These are phyloP conservation scores for Baronia brevicornis DNA, from an alignment of 2,888 invertebrate genomes.

Conservation along the genomic window DNA sequence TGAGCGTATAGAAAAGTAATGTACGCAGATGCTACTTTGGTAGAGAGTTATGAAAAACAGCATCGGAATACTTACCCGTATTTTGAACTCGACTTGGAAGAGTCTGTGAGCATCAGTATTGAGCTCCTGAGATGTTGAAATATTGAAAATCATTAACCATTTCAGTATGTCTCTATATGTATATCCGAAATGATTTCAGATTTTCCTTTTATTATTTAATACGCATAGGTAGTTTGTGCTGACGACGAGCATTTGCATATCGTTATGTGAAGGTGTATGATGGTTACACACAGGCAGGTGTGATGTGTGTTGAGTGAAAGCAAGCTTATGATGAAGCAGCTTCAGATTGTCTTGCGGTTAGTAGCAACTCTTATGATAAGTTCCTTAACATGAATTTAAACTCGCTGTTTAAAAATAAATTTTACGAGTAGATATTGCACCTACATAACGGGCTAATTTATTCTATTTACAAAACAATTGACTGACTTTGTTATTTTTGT, in stretches of 20 bases:
- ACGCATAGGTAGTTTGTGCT: neutral
- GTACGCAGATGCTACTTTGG: slow-evolving; percentile 30
- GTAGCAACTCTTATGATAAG: slow-evolving; percentile 3
- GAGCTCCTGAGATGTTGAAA: slow-evolving; percentile 24
- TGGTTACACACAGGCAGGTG: too few relatives aligned
- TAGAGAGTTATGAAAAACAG: slow-evolving; percentile 32
- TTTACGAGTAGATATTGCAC: slow-evolving; percentile 31
- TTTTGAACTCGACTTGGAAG: slow-evolving; percentile 52
- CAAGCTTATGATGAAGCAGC: neutral
- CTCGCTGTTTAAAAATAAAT: slow-evolving; percentile 6
- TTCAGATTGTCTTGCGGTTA: neutral
- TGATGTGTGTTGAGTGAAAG: too few relatives aligned
- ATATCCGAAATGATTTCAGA: slow-evolving; percentile 9
- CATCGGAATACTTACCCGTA: slow-evolving; percentile 38
- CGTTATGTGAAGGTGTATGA: too few relatives aligned
- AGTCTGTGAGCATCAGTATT: slow-evolving; percentile 44
- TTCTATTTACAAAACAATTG: slow-evolving; percentile 63
- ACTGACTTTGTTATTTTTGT: slow-evolving; percentile 59
- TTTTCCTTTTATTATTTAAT: slow-evolving; percentile 1
- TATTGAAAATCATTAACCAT: slow-evolving; percentile 5
- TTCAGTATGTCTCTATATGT: slow-evolving; percentile 8
- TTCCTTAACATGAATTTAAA: too few relatives aligned
- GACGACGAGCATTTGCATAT: slow-evolving; percentile 1
- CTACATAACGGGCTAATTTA: slow-evolving; percentile 49
- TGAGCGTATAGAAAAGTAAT: slow-evolving; percentile 44